These are phyloP conservation scores for Subacronicta megacephala DNA, from an alignment of 2,888 invertebrate genomes.

Conservation along the genomic window DNA sequence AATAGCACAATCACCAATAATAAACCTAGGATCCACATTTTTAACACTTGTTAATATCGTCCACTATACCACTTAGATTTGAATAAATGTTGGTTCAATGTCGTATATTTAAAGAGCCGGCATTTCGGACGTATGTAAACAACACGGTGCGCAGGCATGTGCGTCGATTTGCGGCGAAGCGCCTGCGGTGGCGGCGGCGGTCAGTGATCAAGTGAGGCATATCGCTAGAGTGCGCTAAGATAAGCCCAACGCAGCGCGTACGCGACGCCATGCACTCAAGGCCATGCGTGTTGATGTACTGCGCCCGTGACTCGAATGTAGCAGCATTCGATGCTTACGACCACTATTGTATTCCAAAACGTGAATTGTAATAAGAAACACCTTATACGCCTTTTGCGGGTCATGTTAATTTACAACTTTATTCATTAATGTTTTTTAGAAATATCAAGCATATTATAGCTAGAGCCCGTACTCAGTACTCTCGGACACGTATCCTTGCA, in stretches of 20 bases:
- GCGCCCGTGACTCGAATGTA: slow-evolving; percentile 81
- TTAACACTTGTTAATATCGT: slow-evolving; percentile 50
- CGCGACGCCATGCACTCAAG: slow-evolving; percentile 71
- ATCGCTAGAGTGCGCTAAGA: slow-evolving; percentile 72
- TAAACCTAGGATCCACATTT: slow-evolving; percentile 73
- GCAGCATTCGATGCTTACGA: slow-evolving; percentile 69
- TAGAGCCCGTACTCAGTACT: no score
- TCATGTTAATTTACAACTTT: slow-evolving; percentile 15
- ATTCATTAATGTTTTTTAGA: no score
- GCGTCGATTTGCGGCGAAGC: slow-evolving; percentile 55
- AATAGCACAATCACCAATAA: slow-evolving; percentile 70
- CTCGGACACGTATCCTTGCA: no score
- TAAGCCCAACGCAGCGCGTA: slow-evolving; percentile 72
- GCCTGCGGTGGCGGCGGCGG: slow-evolving; percentile 63
- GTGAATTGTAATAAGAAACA: slow-evolving; percentile 65
- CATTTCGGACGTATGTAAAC: slow-evolving; percentile 76
- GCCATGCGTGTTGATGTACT: slow-evolving; percentile 77
- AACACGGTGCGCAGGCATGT: slow-evolving; percentile 66
- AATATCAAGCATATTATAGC: no score
- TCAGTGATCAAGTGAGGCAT: slow-evolving; percentile 76
- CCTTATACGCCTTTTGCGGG: slow-evolving; percentile 38
- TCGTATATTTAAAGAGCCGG: slow-evolving; percentile 66
- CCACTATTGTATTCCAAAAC: slow-evolving; percentile 77
- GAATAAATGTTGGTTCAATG: slow-evolving; percentile 39
- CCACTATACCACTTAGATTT: slow-evolving; percentile 51